Percentiles rank a stretch among this genome's conserved stretches.
phyloP scores from a whole-genome alignment of 2,888 invertebrate genomes.

The Atethmia centrago region DNA sequence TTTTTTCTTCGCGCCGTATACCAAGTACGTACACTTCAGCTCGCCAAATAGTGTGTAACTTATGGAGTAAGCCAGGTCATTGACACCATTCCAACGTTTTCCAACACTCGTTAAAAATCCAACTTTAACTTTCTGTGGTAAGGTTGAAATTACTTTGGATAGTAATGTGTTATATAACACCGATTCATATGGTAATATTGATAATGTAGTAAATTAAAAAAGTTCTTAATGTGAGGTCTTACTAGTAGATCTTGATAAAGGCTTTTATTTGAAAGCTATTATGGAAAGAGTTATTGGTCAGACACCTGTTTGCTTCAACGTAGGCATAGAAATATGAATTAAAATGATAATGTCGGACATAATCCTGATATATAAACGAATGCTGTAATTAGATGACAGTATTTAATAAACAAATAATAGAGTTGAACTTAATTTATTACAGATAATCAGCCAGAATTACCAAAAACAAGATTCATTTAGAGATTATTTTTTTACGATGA shows the following conservation, averaged over 20 bases:
- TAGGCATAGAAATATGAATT: slow-evolving; percentile 1
- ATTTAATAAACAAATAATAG: slow-evolving; percentile 13
- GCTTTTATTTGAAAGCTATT: slow-evolving; percentile 35
- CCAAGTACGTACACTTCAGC: slow-evolving; percentile 64
- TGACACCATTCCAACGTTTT: slow-evolving; percentile 75
- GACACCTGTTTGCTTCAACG: slow-evolving; percentile 3
- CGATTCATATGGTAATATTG: slow-evolving; percentile 56
- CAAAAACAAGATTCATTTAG: slow-evolving; percentile 35
- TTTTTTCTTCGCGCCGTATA: slow-evolving; percentile 62
- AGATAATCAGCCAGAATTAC: slow-evolving; percentile 18
- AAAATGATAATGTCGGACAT: slow-evolving; percentile 23
- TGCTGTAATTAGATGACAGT: slow-evolving; percentile 28
- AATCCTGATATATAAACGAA: slow-evolving; percentile 21
- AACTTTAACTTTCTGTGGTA: slow-evolving; percentile 36
- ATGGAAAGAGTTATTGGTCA: slow-evolving; percentile 30
- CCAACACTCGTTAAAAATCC: slow-evolving; percentile 35
- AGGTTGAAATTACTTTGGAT: slow-evolving; percentile 33
- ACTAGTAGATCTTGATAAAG: slow-evolving; percentile 13
- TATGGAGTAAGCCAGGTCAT: slow-evolving; percentile 74
- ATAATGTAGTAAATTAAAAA: slow-evolving; percentile 45
- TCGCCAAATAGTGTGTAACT: slow-evolving; percentile 75
- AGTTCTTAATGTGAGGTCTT: slow-evolving; percentile 30
- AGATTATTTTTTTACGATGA: slow-evolving; percentile 13
- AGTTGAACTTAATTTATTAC: slow-evolving; percentile 32
- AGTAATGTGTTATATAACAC: slow-evolving; percentile 45